These are phyloP conservation scores for Dolichallabes microphthalmus DNA, from an alignment of 2,113 vertebrate genomes.

Conservation along the genomic window DNA sequence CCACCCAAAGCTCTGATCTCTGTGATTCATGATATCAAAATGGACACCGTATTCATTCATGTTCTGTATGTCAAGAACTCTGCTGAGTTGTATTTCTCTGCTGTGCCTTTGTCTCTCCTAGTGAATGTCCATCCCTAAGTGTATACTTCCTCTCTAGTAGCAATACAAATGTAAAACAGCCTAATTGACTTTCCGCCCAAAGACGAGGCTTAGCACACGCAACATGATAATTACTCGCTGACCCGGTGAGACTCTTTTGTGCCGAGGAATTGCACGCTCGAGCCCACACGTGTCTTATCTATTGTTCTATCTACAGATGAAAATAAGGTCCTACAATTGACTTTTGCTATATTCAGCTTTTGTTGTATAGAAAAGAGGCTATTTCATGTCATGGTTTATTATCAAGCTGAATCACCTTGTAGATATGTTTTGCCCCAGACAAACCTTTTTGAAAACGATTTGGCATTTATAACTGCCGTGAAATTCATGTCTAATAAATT, in stretches of 20 bases:
- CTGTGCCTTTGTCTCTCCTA: not conserved
- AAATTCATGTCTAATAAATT: slow-evolving; percentile 23
- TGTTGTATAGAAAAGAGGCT: not conserved
- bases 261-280: not conserved
- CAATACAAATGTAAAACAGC: slow-evolving; percentile 17
- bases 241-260: not conserved
- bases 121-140: not conserved
- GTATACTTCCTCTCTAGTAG: not conserved
- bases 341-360: not conserved
- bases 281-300: not conserved
- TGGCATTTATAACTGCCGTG: not conserved
- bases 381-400: not conserved
- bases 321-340: slow-evolving; percentile 9
- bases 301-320: slow-evolving; percentile 10
- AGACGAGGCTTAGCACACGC: not conserved
- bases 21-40: not conserved
- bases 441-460: not conserved
- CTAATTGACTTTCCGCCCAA: slow-evolving; percentile 28
- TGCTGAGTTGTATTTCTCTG: not conserved
- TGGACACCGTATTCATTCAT: not conserved
- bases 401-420: not conserved
- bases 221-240: slow-evolving; percentile 25
- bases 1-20: not conserved
- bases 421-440: not conserved
- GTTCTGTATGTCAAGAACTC: not conserved